Base-by-base conservation (phyloP, 1,140 invertebrate species). In the Phocides pigmalion region DNA sequence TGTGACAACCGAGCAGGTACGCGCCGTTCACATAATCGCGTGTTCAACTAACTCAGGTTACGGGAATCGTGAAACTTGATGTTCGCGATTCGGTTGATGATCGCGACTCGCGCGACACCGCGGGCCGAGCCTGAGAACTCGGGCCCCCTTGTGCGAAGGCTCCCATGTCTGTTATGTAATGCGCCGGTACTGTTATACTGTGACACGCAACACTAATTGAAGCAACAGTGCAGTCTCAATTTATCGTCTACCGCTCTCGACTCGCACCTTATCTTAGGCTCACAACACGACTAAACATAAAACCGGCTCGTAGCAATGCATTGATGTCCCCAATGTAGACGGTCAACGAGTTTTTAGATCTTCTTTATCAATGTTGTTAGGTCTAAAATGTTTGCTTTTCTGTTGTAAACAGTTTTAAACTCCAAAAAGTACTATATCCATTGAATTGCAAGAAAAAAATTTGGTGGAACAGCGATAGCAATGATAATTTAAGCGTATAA, bases 91-190 rank as follows among this genome's bases (percentile, higher is more conserved):
- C 72, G 74, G 70, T 66, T 67, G 66, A 80, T 74, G 72, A 74
- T 79, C 68, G 71, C 78, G 54, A 66, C 39, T 32, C 20, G 56
- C 42, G 56, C 41, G 20, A 58, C 41, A 44, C 53, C 35, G 32
- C 32, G 16, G 37, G 41, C 53, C 39, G 51, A 19, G 68, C 66
- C 74, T 84, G 84, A 79, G 84, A 88, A 87, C 84, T 70, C 67
- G 70, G 59, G 67, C 70, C 79, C 35, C 73, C 54, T 74, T 71
- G 70, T 77, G 72, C 70, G 69, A 76, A 75, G 67, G 62, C 75
- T 85, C 77, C 76, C 84, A 86, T 84, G 74, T 78, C 53, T 70
- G 72, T 85, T 85, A 85, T 81, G 71, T 73, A 85, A 88, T 74
- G 54, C 49, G 41, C 68, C 67, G 64, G 71, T 83, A 84, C 86